A percentile compares a stretch with the other conserved stretches of the same genome.
These are phyloP conservation scores for Leptinotarsa peninsularis DNA, from an alignment of 2,888 invertebrate genomes.

Conservation along the genomic window DNA sequence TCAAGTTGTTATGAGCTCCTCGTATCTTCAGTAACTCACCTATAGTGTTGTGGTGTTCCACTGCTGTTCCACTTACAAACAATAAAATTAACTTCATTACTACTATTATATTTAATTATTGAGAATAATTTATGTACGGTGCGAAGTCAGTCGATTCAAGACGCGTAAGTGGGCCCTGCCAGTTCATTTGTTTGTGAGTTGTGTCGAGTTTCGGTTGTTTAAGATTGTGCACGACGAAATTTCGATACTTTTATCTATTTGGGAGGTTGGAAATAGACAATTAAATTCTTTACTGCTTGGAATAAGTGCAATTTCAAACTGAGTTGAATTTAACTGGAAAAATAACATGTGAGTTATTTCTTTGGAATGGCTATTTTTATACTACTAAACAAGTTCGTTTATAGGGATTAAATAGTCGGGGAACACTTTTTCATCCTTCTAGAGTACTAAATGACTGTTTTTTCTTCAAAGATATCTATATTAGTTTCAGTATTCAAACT, in stretches of 20 bases:
- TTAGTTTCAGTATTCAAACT: too few relatives aligned
- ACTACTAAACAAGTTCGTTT: too few relatives aligned
- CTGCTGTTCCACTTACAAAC: conserved; percentile 17
- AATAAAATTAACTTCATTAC: conserved; percentile 24
- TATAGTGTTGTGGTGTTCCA: background rate
- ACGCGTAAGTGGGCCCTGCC: conserved; percentile 9
- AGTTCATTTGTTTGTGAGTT: conserved; percentile 5
- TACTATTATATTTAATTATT: conserved; percentile 23
- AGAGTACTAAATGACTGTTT: too few relatives aligned
- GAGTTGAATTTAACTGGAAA: too few relatives aligned
- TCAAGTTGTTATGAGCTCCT: background rate
- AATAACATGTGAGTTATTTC: too few relatives aligned
- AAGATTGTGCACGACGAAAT: background rate
- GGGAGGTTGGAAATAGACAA: background rate
- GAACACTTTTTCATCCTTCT: too few relatives aligned
- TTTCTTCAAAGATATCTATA: too few relatives aligned
- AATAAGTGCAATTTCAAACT: too few relatives aligned
- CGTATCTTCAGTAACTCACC: conserved; percentile 6
- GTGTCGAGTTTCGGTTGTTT: conserved; percentile 11
- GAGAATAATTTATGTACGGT: conserved; percentile 26
- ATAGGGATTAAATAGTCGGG: too few relatives aligned
- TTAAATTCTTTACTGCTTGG: too few relatives aligned
- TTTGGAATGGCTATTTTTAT: too few relatives aligned
- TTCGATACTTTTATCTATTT: background rate
- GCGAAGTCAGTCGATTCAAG: conserved; percentile 23